Percentiles rank a stretch among this genome's conserved stretches.
phyloP scores from a whole-genome alignment of 1,140 invertebrate genomes.

The Colletes gigas region DNA sequence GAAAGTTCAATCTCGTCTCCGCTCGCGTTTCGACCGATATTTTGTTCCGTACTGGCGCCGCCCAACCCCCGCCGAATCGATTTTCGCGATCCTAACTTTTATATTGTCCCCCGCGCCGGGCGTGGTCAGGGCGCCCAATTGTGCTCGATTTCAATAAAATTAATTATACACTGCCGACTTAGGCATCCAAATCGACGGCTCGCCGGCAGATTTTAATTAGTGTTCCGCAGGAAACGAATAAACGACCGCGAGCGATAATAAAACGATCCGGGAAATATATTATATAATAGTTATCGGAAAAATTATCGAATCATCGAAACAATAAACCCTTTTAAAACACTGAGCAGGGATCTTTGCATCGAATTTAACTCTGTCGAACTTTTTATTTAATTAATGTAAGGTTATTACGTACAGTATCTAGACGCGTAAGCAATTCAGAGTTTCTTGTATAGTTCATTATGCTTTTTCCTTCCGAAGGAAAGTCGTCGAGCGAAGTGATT shows the following conservation, averaged over 20 bases:
- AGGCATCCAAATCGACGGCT: slow-evolving; percentile 7
- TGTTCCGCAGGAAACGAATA: slow-evolving; percentile 23
- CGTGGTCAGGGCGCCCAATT: not conserved
- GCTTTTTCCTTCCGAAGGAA: not conserved
- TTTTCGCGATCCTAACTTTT: slow-evolving; percentile 49
- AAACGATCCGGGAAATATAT: slow-evolving; percentile 10
- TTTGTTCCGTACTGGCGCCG: slow-evolving; percentile 31
- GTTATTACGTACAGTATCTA: too few species aligned
- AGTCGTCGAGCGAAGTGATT: slow-evolving; percentile 1
- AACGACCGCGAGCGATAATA: slow-evolving; percentile 23
- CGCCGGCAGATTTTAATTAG: slow-evolving; percentile 37
- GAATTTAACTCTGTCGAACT: too few species aligned
- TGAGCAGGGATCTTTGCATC: too few species aligned
- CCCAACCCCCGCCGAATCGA: slow-evolving; percentile 22
- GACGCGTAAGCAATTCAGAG: too few species aligned
- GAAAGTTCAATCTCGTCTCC: slow-evolving; percentile 63
- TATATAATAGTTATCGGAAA: not conserved
- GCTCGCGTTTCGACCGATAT: slow-evolving; percentile 56
- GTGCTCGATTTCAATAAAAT: slow-evolving; percentile 45
- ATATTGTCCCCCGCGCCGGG: slow-evolving; percentile 26
- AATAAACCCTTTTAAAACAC: too few species aligned
- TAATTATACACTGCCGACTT: slow-evolving; percentile 44
- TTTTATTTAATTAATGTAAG: too few species aligned
- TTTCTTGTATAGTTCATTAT: too few species aligned
- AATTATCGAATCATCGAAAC: not conserved